Evolutionary conservation across 2,888 invertebrate species (phyloP).

Genomic region (Melinopterus prodromus): DNA sequence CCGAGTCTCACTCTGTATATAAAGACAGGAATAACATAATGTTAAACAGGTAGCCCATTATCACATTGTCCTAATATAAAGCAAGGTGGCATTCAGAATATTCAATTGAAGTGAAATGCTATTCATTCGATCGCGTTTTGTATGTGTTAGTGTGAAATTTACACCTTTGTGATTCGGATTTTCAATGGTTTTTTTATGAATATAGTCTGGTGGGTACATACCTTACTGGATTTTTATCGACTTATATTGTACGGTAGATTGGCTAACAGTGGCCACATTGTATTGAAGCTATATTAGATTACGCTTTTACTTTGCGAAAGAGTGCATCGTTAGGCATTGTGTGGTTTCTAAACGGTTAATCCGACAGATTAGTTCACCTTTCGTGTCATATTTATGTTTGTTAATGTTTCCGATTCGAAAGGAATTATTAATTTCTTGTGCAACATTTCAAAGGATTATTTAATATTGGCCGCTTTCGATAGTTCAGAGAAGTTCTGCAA

Average conservation of each 20-base stretch:
- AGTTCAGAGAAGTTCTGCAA: not conserved
- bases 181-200: constrained; percentile 38
- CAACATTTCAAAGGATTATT: not conserved
- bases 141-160: constrained; percentile 47
- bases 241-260: constrained; percentile 29
- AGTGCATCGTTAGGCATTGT: constrained; percentile 16
- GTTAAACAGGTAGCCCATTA: constrained; percentile 59
- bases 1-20: constrained; percentile 47
- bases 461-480: not conserved
- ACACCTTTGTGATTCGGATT: constrained; percentile 45
- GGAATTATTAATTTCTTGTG: not conserved
- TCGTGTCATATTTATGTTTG: not conserved
- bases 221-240: constrained; percentile 28
- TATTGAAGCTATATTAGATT: constrained; percentile 29
- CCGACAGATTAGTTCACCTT: not conserved
- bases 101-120: constrained; percentile 44
- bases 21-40: constrained; percentile 59
- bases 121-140: constrained; percentile 39
- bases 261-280: constrained; percentile 20
- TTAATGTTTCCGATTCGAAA: not conserved
- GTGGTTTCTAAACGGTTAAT: not conserved
- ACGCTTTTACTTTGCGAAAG: constrained; percentile 18
- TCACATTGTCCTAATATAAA: constrained; percentile 57
- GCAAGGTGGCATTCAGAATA: constrained; percentile 53
- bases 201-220: not conserved